A percentile compares a stretch with the other conserved stretches of the same genome.
These are phyloP conservation scores for Drosophila ficusphila DNA, from an alignment of 1,140 invertebrate species.

Conservation along the genomic window DNA sequence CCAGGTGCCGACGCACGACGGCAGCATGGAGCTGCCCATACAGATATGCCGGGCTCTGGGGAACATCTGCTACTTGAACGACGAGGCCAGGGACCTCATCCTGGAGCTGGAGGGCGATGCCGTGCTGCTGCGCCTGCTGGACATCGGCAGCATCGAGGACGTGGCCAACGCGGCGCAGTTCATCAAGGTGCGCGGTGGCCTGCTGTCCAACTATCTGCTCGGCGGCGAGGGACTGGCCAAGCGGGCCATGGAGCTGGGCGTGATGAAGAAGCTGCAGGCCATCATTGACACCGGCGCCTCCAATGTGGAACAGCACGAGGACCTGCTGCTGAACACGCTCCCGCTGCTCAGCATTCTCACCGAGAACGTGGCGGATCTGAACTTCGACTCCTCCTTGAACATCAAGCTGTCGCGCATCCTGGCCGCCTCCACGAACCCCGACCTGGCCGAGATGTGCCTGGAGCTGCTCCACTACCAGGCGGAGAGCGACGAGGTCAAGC, in stretches of 20 bases:
- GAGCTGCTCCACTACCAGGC: constrained; percentile 90
- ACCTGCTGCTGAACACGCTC: constrained; percentile 88
- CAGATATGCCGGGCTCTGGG: constrained; percentile 92
- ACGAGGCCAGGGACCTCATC: constrained; percentile 88
- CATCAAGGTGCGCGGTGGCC: constrained; percentile 88
- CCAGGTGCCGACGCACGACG: constrained; percentile 61
- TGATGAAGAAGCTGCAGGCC: constrained; percentile 87
- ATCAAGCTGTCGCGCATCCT: constrained; percentile 87
- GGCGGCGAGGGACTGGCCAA: constrained; percentile 89
- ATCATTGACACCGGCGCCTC: constrained; percentile 85
- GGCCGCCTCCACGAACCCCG: constrained; percentile 87
- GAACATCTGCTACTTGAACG: constrained; percentile 95
- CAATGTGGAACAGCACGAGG: constrained; percentile 85
- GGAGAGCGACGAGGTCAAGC: constrained; percentile 91
- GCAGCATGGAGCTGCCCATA: constrained; percentile 86
- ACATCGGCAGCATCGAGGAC: constrained; percentile 75
- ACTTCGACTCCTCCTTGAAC: constrained; percentile 86
- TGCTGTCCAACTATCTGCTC: constrained; percentile 92
- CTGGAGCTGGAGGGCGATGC: constrained; percentile 87
- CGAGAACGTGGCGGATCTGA: constrained; percentile 87
- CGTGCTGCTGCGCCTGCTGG: constrained; percentile 85
- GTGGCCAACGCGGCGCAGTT: constrained; percentile 83
- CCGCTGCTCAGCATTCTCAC: constrained; percentile 90
- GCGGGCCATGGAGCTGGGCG: constrained; percentile 87
- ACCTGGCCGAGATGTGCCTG: constrained; percentile 90